Conservation (phyloP, 2,797 vertebrate species). For the Coregonus sp. region DNA sequence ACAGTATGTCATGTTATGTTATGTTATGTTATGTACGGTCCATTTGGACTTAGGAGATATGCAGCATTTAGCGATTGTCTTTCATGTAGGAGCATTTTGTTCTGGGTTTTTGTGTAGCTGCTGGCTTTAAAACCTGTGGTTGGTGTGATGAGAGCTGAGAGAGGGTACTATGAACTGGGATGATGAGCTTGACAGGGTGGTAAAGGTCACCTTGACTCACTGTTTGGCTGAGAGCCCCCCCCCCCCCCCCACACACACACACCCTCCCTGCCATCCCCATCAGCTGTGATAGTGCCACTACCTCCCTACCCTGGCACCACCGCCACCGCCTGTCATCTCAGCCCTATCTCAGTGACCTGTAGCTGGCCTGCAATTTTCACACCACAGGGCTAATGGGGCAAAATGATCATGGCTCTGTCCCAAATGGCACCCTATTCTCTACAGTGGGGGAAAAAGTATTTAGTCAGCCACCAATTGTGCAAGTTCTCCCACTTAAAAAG, state of each 20-base stretch:
- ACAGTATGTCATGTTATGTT: not conserved
- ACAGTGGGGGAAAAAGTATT: too few species aligned
- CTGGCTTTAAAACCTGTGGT: slow-evolving; percentile 44
- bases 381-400: slow-evolving; percentile 63
- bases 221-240: slow-evolving; percentile 47
- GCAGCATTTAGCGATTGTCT: not conserved
- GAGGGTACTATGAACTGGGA: not conserved
- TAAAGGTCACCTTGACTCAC: slow-evolving; percentile 17
- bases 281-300: slow-evolving; percentile 27
- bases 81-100: not conserved
- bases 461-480: too few species aligned
- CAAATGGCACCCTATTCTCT: too few species aligned
- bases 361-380: slow-evolving; percentile 58
- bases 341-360: slow-evolving; percentile 48
- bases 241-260: slow-evolving; percentile 11
- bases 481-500: too few species aligned
- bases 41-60: not conserved
- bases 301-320: slow-evolving; percentile 7
- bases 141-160: slow-evolving; percentile 36
- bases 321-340: slow-evolving; percentile 49
- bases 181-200: slow-evolving; percentile 1
- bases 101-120: not conserved
- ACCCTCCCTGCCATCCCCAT: slow-evolving; percentile 37
- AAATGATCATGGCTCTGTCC: slow-evolving; percentile 46
- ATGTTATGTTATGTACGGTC: not conserved